Evolutionary conservation across 2,888 invertebrate genomes (phyloP).

Genomic region (Caenorhabditis sp.): DNA sequence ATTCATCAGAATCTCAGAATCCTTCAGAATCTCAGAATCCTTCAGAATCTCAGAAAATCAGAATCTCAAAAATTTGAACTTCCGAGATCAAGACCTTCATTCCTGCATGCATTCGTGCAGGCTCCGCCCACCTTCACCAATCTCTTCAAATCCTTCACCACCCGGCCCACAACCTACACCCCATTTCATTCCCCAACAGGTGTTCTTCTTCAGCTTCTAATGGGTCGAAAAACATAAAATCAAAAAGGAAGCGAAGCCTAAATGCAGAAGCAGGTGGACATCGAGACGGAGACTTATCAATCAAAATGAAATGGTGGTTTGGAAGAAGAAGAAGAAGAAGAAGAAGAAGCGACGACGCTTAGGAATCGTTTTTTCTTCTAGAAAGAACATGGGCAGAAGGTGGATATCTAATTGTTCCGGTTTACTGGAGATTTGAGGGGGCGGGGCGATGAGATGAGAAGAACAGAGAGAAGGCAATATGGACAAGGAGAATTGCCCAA

Average conservation of each 20-base stretch:
- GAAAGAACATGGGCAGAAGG: background rate
- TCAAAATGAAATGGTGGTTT: background rate
- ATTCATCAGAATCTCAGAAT: too few species aligned
- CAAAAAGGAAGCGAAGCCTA: background rate
- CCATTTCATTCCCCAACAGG: background rate
- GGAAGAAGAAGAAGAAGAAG: too few species aligned
- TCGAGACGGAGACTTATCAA: slow-evolving; percentile 21
- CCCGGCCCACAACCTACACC: background rate
- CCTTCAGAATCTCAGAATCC: too few species aligned
- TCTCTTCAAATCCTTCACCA: background rate
- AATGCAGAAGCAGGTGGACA: slow-evolving; percentile 3
- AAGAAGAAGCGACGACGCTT: background rate
- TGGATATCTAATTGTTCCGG: slow-evolving; percentile 13
- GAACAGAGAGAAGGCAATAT: background rate
- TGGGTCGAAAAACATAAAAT: background rate
- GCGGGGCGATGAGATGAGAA: background rate
- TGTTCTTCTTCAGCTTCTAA: background rate
- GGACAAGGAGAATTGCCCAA: too few species aligned
- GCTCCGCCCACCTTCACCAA: too few species aligned
- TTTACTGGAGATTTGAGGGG: background rate
- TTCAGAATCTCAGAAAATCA: too few species aligned
- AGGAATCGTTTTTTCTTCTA: slow-evolving; percentile 2
- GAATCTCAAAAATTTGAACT: too few species aligned
- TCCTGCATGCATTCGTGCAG: too few species aligned
- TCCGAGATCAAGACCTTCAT: too few species aligned